Conservation (phyloP, 2,888 invertebrate species). For the Deladenus siricidicola region DNA sequence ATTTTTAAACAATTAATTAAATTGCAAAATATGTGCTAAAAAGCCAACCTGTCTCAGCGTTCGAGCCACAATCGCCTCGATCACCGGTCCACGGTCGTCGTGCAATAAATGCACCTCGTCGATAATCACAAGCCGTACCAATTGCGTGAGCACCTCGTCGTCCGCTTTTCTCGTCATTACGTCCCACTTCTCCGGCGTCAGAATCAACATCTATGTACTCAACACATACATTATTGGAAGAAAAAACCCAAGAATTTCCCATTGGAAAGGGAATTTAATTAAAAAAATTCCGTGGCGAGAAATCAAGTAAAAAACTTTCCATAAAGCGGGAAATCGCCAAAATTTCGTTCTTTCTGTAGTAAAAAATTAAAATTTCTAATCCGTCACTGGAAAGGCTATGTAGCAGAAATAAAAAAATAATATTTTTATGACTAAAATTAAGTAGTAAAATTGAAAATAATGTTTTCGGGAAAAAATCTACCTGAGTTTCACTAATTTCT, state of each 20-base stretch:
- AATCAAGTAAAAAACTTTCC: too few relatives aligned
- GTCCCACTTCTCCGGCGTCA: conserved; percentile 99
- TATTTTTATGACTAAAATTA: background rate
- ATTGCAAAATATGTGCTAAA: background rate
- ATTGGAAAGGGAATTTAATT: background rate
- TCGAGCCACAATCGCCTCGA: conserved; percentile 89
- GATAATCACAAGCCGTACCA: conserved; percentile 85
- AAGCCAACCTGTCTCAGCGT: conserved; percentile 66
- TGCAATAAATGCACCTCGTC: conserved; percentile 94
- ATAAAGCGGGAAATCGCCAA: too few relatives aligned
- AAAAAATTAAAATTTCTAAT: background rate
- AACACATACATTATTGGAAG: too few relatives aligned
- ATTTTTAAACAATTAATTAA: background rate
- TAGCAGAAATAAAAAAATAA: background rate
- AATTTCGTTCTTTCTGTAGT: too few relatives aligned
- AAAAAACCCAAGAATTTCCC: too few relatives aligned
- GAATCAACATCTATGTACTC: conserved; percentile 90
- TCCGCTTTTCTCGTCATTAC: conserved; percentile 88
- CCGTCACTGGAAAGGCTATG: too few relatives aligned
- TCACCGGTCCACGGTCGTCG: conserved; percentile 91
- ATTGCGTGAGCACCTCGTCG: conserved; percentile 74
- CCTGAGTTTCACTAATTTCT: conserved; percentile 89
- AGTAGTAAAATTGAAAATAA: background rate
- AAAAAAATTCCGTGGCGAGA: background rate
- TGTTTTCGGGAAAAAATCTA: conserved; percentile 57